These are phyloP conservation scores for Glyptemys insculpta DNA, from an alignment of 2,797 vertebrate species.

Conservation along the genomic window DNA sequence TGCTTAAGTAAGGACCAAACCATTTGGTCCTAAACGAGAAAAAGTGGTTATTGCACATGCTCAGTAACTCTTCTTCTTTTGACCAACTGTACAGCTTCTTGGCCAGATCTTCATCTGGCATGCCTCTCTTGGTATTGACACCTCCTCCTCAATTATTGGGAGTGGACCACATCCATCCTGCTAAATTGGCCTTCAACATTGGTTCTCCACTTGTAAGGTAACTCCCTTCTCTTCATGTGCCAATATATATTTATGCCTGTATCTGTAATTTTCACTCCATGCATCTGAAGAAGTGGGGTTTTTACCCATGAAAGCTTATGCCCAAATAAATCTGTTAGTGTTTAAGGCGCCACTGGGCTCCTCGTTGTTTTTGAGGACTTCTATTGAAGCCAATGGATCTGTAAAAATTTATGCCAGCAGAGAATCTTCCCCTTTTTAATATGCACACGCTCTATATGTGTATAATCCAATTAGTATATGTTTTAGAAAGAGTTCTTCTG, in stretches of 20 bases:
- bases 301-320: too few species aligned
- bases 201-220: too few species aligned
- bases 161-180: too few species aligned
- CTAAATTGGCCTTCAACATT: too few species aligned
- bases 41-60: not conserved
- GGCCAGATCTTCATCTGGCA: not conserved
- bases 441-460: not conserved
- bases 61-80: not conserved
- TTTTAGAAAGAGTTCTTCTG: not conserved
- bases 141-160: too few species aligned
- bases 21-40: not conserved
- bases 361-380: not conserved
- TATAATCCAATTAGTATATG: not conserved
- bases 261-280: too few species aligned
- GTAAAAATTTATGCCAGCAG: slow-evolving; percentile 20
- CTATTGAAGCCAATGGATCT: slow-evolving; percentile 17
- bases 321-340: too few species aligned
- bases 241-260: too few species aligned
- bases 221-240: too few species aligned
- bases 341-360: too few species aligned
- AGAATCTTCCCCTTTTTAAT: not conserved
- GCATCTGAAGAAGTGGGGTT: too few species aligned
- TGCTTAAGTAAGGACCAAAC: not conserved
- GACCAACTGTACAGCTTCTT: not conserved
- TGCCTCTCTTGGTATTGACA: too few species aligned